Percentiles rank a stretch among this genome's conserved stretches.
Conservation (phyloP, 2,888 invertebrate species). For the Gymnocheta viridis region DNA sequence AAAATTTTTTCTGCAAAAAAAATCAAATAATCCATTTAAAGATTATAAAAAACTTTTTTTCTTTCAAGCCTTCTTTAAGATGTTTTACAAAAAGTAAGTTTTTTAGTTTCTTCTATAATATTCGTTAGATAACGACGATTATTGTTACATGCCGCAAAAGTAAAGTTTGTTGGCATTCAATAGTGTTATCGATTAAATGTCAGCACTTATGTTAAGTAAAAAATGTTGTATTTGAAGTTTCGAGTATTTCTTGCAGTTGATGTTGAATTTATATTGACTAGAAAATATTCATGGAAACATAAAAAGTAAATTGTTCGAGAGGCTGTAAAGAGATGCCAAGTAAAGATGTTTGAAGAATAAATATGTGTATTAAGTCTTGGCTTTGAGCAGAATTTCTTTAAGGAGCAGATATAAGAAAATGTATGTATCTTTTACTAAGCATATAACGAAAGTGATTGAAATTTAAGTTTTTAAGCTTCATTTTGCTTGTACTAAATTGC, state of each 20-base stretch:
- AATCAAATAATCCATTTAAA: constrained; percentile 61
- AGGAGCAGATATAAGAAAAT: too few species aligned
- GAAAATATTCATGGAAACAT: constrained; percentile 11
- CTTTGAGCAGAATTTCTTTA: too few species aligned
- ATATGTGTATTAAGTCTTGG: neutral
- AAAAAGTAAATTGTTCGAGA: constrained; percentile 21
- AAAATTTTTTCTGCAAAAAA: too few species aligned
- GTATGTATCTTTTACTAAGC: too few species aligned
- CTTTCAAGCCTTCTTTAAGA: constrained; percentile 18
- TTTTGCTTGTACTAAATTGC: too few species aligned
- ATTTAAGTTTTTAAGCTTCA: too few species aligned
- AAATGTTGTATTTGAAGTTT: constrained; percentile 44
- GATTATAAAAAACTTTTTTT: constrained; percentile 44
- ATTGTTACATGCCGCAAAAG: constrained; percentile 35
- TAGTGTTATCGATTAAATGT: constrained; percentile 57
- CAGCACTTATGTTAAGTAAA: constrained; percentile 53
- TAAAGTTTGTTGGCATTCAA: constrained; percentile 52
- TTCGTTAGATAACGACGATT: constrained; percentile 23
- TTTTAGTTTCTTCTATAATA: neutral
- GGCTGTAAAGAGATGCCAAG: neutral
- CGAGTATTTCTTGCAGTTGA: constrained; percentile 29
- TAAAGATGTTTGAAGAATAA: neutral
- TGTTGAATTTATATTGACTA: constrained; percentile 24
- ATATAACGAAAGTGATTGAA: too few species aligned
- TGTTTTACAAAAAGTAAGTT: constrained; percentile 4